Percentiles rank a stretch among this genome's conserved stretches.
Evolutionary conservation across 2,113 vertebrate genomes (phyloP).

Genomic region (Oenanthe melanoleuca): DNA sequence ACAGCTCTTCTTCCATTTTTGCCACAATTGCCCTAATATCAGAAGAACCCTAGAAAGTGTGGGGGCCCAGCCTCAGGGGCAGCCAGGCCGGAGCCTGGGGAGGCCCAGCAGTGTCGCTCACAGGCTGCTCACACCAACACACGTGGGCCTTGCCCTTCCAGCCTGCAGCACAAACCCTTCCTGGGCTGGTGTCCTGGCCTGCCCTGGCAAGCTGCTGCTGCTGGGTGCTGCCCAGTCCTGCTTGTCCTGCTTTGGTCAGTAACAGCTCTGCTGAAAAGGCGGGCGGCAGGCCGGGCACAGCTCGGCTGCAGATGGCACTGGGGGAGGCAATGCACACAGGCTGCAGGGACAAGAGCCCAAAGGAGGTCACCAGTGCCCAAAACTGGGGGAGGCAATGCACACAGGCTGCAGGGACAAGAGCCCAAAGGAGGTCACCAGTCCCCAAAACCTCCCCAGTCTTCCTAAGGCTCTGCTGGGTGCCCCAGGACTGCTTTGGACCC

Average conservation of each 20-base stretch:
- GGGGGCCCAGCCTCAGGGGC: no score
- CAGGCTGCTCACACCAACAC: background rate
- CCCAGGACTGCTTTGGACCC: background rate
- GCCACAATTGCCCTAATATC: no score
- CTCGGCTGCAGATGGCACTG: background rate
- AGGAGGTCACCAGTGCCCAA: no score
- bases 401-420: background rate
- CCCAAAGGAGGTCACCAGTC: background rate
- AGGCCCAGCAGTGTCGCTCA: background rate
- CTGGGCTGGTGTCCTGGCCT: background rate
- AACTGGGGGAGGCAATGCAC: background rate
- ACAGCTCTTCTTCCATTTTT: no score
- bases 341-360: no score
- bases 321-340: no score
- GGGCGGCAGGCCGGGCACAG: background rate
- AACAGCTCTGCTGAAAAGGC: background rate
- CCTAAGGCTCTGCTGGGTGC: background rate
- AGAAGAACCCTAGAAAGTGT: no score
- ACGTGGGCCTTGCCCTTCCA: background rate
- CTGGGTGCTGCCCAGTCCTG: background rate
- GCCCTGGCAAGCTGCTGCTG: background rate
- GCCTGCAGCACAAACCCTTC: background rate
- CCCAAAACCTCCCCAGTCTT: background rate
- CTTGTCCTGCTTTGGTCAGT: background rate
- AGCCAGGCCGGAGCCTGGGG: fast-evolving